Base-by-base conservation (phyloP, 2,113 vertebrate species). In the Albula goreensis region DNA sequence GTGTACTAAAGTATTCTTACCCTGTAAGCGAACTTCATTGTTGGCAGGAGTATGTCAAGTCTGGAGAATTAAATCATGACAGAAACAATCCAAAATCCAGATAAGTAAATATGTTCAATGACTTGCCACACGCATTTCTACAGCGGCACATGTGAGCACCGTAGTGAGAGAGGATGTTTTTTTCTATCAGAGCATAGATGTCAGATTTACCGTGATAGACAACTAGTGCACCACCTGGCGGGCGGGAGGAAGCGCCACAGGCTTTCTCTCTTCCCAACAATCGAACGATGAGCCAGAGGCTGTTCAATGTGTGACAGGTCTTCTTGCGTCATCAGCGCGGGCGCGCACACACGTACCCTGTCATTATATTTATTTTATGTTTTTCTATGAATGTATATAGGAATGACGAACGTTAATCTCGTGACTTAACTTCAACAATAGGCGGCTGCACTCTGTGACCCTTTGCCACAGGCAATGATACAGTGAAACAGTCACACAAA, bases 21-120 rank as follows among this genome's bases (percentile, higher is more conserved):
- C 93, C 90, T 91, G 79, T 95, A 96, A 2, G 94, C 91, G 66
- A 96, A 96, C 91, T 96, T 96, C 95, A 96, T 96, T 74, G 89
- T 91, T 31, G 22, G 80, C 50, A 48, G 10, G 17, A 31, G 31
- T 25, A 19, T 7, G 41, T 2, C 13, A 57, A 80, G 41, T 31
- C 2, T 12, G 3, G 49, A 51, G 19, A 52, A 41, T 19, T 52
- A 53, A 85, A 82, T 53, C 50, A 82, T 53, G 6, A 79, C 19
- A 79, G 2, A 85, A 49, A 41, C 31, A 41, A 41, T 41, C 31
- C 31, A 41, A 41, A n/a, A 25, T 31, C 78, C 78, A 78, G 17
- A 52, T n/a, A 78, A 9, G 12, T 41, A 25, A 78, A 31, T 48
- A 0, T 78, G 41, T 48, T 41, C 74, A 78, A 49, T 3, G 57